Evolutionary conservation across 1,140 invertebrate genomes (phyloP).

Genomic region (Cepaea nemoralis): DNA sequence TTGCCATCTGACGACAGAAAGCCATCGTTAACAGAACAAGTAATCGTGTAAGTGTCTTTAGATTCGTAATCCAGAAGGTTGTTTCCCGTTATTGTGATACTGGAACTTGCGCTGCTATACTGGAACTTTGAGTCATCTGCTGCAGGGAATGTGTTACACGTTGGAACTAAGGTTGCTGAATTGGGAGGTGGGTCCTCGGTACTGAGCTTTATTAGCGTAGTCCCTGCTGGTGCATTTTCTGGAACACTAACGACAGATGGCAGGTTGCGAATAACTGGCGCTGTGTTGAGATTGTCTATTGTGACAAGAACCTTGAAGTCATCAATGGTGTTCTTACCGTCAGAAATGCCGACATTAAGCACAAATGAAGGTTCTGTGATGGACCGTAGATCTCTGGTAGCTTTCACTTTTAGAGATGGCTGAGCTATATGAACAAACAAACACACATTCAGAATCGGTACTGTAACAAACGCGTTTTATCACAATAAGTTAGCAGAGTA

Average conservation of each 20-base stretch:
- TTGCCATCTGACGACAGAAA: background rate
- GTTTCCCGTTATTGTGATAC: background rate
- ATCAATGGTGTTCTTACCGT: constrained; percentile 13
- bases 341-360: background rate
- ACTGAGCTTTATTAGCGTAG: background rate
- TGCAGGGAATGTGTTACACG: background rate
- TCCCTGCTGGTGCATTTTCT: background rate
- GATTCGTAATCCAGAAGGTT: constrained; percentile 4
- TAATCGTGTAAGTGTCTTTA: constrained; percentile 4
- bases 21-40: constrained; percentile 16
- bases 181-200: background rate
- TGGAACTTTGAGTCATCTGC: background rate
- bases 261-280: background rate
- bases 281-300: background rate
- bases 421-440: background rate
- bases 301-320: constrained; percentile 18
- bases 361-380: constrained; percentile 1
- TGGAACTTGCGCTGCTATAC: background rate
- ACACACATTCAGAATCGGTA: background rate
- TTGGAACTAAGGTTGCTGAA: background rate
- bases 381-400: background rate
- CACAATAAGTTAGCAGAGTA: too few relatives aligned
- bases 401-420: background rate
- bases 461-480: too few relatives aligned
- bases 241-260: background rate